Evolutionary conservation across 2,888 invertebrate species (phyloP), one percentile per base, ranked within the genome.

Genomic region (Chalcosyrphus nemorum): DNA sequence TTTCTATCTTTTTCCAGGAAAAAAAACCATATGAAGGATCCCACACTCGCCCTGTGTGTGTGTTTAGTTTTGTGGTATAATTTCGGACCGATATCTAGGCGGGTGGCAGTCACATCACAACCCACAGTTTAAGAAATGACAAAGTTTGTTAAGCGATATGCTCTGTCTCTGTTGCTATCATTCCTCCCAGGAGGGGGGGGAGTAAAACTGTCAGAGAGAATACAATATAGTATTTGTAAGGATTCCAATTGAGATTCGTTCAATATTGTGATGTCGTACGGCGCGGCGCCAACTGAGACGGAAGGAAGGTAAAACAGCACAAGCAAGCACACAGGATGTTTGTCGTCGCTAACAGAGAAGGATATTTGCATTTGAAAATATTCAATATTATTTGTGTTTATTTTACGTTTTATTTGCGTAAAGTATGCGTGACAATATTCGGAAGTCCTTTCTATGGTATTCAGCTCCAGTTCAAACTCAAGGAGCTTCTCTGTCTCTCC

Each of bases 341-440:
- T 63, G 61, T 65, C 56, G 32, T 38, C 56, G 32, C 47, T 21
- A 19, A 6, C 29, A 47, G 21, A 63, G 17, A 9, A 27, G 56
- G 21, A 63, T 81, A 76, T 81, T 81, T 81, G 65, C 65, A 76
- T 70, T 57, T 57, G 54, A 74, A 81, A 81, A 81, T 77, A 81
- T 81, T 81, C 81, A 63, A 81, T 71, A 81, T 76, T 71, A 75
- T 80, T 80, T 72, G 35, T 76, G 57, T 76, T 65, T 63, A 57
- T 76, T 70, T 50, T 71, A 52, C 57, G 43, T 81, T 71, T 71
- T 81, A 71, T 81, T 76, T 76, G 76, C 57, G 65, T 76, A 35
- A 81, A 76, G 65, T 77, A 54, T 76, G 76, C 76, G 76, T 75
- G 76, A 71, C 81, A 81, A 76, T 76, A 65, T 70, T 70, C 59